phyloP scores from a whole-genome alignment of 2,113 vertebrate genomes.

The Nibea coibor region DNA sequence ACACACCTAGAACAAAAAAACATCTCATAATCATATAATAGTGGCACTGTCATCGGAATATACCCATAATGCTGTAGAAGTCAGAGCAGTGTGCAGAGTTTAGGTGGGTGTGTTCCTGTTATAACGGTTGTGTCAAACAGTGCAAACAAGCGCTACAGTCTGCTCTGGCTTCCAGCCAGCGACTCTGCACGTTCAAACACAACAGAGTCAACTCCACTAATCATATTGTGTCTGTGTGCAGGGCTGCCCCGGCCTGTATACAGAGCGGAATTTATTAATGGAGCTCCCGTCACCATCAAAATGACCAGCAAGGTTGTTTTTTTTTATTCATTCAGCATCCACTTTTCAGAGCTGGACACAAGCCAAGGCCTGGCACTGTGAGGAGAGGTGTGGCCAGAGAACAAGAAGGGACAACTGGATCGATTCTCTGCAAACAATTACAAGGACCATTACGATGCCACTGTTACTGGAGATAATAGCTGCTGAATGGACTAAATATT shows the following conservation, averaged over 20 bases:
- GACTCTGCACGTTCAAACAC: neutral
- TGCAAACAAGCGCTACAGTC: neutral
- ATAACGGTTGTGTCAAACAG: neutral
- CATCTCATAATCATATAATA: too few species aligned
- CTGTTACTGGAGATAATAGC: neutral
- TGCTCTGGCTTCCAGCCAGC: neutral
- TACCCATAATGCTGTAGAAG: neutral
- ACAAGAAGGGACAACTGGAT: neutral
- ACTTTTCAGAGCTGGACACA: neutral
- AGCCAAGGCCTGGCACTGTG: neutral
- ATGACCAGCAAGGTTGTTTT: neutral
- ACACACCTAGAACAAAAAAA: too few species aligned
- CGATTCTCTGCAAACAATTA: neutral
- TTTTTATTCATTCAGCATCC: neutral
- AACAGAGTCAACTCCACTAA: neutral
- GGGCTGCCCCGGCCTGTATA: neutral
- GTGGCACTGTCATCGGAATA: neutral
- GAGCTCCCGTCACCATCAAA: neutral
- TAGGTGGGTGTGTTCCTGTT: neutral
- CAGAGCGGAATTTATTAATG: conserved; percentile 1
- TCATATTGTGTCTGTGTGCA: neutral
- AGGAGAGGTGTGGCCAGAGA: neutral
- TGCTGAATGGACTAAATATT: neutral
- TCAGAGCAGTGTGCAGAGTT: neutral
- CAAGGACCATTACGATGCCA: neutral